Evolutionary conservation across 2,113 vertebrate genomes (phyloP), one percentile per base, ranked within the genome.

Genomic region (Equus quagga): DNA sequence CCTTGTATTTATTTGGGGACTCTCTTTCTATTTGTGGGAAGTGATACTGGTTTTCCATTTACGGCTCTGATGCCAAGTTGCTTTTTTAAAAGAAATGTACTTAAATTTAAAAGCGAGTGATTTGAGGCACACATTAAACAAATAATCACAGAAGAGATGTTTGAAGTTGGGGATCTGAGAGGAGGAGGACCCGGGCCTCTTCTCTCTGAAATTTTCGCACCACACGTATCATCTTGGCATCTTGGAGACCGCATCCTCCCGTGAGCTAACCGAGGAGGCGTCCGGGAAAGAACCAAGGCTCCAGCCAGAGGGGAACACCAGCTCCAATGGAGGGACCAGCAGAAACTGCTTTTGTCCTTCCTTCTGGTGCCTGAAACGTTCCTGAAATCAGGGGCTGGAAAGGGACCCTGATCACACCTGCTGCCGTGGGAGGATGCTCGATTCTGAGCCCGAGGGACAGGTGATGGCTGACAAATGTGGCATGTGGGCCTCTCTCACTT

Each of bases 41-140:
- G 89, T 97, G 94, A 96, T 81, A 87, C 89, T 95, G 92, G 80
- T 73, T 97, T 97, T 75, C 89, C 94, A 83, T 96, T 89, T 96
- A 92, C 83, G 89, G 86, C 64, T 98, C 78, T 92, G 86, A 93
- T 87, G 97, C 62, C 64, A 86, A 96, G 95, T 69, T 86, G 56
- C 76, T 70, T 95, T 97, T 62, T 54, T 17, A 72, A 94, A 89
- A 54, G n/a, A 89, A 49, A n/a, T 44, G 51, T 69, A 89, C 89
- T 96, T 89, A 96, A 81, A 96, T 90, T 97, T 90, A 95, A 94
- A 94, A 94, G 78, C 18, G 24, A 86, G 46, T 87, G 64, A 91
- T 17, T 79, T 51, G 58, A 97, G 93, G 46, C 67, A 78, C 86
- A 64, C n/a, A 28, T 21, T 58, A 91, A 93, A 96, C 62, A 96